These are phyloP conservation scores for Athalia cordata DNA, from an alignment of 2,888 invertebrate genomes.

Conservation along the genomic window DNA sequence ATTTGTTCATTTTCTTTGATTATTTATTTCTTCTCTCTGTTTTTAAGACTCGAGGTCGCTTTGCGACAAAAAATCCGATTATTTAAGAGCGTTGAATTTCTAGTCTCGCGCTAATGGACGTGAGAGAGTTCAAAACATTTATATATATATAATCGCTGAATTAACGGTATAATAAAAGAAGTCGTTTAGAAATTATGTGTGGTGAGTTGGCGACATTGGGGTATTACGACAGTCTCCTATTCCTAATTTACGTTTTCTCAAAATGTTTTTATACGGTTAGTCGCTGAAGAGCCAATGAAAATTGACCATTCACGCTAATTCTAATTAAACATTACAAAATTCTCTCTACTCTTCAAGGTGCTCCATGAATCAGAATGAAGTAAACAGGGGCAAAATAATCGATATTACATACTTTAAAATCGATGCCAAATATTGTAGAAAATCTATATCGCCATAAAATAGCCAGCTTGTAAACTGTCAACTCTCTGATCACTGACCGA, in stretches of 20 bases:
- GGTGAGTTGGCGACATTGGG: background rate
- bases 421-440: background rate
- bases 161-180: background rate
- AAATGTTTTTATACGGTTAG: background rate
- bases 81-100: no score
- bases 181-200: background rate
- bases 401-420: background rate
- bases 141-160: slow-evolving; percentile 1
- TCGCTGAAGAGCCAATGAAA: slow-evolving; percentile 10
- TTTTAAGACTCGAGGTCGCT: no score
- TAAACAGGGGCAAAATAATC: background rate
- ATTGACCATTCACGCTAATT: background rate
- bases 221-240: no score
- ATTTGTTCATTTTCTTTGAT: no score
- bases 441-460: background rate
- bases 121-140: background rate
- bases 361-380: background rate
- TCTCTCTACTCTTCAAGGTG: background rate
- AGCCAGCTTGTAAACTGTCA: background rate
- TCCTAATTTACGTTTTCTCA: no score
- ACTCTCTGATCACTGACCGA: slow-evolving; percentile 9
- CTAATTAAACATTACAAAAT: no score
- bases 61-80: no score
- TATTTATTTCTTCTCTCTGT: no score
- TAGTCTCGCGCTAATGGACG: slow-evolving; percentile 6